Evolutionary conservation across 2,113 vertebrate genomes (phyloP).

Genomic region (Leuciscus idus): DNA sequence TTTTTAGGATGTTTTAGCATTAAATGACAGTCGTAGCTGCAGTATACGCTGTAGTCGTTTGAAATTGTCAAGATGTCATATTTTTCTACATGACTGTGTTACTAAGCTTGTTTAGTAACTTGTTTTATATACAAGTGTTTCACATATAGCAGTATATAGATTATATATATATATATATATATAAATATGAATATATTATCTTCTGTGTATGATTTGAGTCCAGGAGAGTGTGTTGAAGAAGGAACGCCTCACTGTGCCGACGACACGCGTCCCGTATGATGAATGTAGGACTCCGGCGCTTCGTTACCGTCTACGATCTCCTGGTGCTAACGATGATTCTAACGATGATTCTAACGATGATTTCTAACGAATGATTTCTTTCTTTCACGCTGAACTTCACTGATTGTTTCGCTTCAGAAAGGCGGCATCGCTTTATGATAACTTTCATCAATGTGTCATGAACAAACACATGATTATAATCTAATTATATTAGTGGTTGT

Average conservation of each 20-base stretch:
- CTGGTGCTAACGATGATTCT: constrained; percentile 59
- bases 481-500: no score
- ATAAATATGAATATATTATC: constrained; percentile 56
- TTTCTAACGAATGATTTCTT: constrained; percentile 1
- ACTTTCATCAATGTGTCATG: no score
- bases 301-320: constrained; percentile 38
- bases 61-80: constrained; percentile 58
- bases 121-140: constrained; percentile 61
- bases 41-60: constrained; percentile 52
- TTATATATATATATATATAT: background rate
- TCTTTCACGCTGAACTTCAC: no score
- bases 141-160: constrained; percentile 57
- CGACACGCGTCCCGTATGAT: constrained; percentile 13
- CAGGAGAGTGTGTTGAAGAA: constrained; percentile 53
- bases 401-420: no score
- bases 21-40: constrained; percentile 47
- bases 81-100: constrained; percentile 61
- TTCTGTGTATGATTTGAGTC: constrained; percentile 59
- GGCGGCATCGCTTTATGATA: no score
- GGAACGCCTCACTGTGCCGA: constrained; percentile 51
- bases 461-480: no score
- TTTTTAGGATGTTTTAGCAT: constrained; percentile 52
- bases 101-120: constrained; percentile 52
- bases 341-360: constrained; percentile 50
- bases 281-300: constrained; percentile 54